These are phyloP conservation scores for Todus mexicanus DNA, from an alignment of 2,797 vertebrate genomes.

Conservation along the genomic window DNA sequence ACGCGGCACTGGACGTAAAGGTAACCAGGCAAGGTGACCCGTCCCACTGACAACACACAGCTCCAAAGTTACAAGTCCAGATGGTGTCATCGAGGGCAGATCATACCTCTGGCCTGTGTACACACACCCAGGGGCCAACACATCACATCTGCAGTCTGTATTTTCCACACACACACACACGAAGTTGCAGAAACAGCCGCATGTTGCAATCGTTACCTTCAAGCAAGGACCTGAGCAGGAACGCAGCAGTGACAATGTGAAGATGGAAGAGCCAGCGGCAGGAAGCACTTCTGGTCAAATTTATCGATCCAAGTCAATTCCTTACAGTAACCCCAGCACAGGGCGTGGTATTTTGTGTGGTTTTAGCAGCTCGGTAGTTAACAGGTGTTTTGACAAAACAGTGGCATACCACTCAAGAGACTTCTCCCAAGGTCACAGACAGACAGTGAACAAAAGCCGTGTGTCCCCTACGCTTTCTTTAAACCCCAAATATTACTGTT, in stretches of 20 bases:
- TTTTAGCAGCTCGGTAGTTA: background rate
- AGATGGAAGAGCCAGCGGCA: background rate
- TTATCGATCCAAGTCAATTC: background rate
- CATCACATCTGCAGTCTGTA: background rate
- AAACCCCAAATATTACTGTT: background rate
- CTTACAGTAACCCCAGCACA: background rate
- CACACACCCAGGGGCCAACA: background rate
- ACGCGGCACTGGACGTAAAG: background rate
- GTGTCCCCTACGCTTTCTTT: background rate
- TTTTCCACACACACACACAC: background rate
- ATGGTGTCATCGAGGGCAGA: background rate
- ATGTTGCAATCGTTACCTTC: background rate
- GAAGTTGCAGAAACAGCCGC: background rate
- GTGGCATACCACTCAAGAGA: background rate
- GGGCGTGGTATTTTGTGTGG: fast-evolving
- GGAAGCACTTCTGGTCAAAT: background rate
- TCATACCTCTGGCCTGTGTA: background rate
- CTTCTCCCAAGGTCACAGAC: slow-evolving; percentile 15
- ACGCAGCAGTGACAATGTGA: fast-evolving
- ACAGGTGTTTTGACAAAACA: background rate
- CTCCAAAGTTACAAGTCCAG: slow-evolving; percentile 62
- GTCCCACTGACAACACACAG: background rate
- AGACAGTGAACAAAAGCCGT: background rate
- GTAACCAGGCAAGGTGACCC: background rate
- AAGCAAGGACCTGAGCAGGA: background rate